Evolutionary conservation across 2,888 invertebrate species (phyloP), one percentile per base, ranked within the genome.

Genomic region (Heliconius erato): DNA sequence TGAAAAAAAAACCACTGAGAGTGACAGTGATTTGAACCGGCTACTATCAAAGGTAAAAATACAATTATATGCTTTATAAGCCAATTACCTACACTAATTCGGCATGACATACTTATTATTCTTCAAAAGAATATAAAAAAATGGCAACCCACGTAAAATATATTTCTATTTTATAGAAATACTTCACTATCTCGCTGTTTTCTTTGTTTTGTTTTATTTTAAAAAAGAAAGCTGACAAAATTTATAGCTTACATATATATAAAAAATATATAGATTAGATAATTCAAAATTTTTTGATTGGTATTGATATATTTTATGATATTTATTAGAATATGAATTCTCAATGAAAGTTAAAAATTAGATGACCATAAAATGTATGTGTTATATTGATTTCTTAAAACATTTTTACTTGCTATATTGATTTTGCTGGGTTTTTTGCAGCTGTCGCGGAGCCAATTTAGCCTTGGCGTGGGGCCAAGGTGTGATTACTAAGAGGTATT

Each of bases 371-470:
- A 74, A 79, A 67, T 44, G 12, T 2, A 3, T 49, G 4, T 74
- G 0, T 23, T 54, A 11, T 32, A 49, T 32, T 59, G 28, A 16
- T 2, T 32, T 32, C 32, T 74, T 59, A 11, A 26, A 16, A 49
- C n/a, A 65, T 44, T 9, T 40, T 28, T 19, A 67, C 40, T 12
- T 23, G 59, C 63, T 79, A 63, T 26, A 79, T 63, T 12, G 59
- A 28, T 26, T 79, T 79, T 59, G 59, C 26, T 63, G 28, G 2
- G n/a, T 59, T 54, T 23, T 81, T 77, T n/a, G 68, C 54, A 69
- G 68, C 76, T 68, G 49, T 81, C 26, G 76, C 59, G 23, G 54
- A 68, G 63, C 76, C 19, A 68, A 76, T 76, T 68, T 80, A 80
- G 44, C 35, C 40, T 71, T 81, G 77, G 81, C 44, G 2, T 63